A percentile compares a stretch with the other conserved stretches of the same genome.
Conservation (phyloP, 1,140 invertebrate species). For the Odontomachus brunneus region DNA sequence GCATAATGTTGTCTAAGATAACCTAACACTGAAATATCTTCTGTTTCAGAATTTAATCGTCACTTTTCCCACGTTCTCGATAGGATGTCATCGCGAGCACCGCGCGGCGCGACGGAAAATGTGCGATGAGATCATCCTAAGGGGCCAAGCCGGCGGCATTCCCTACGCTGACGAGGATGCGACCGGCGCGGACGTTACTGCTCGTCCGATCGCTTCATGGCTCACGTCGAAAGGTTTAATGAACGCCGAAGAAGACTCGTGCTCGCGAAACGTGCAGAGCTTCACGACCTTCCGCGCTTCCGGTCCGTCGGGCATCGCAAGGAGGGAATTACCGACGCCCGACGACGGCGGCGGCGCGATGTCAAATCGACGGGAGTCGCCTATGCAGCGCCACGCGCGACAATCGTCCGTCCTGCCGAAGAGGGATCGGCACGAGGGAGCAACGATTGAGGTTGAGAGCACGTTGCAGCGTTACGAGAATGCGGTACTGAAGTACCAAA, state of each 20-base stretch:
- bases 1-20: too few relatives aligned
- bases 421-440: conserved; percentile 3
- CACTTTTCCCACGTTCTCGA: not conserved
- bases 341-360: conserved; percentile 23
- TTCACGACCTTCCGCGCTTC: conserved; percentile 56
- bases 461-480: conserved; percentile 59
- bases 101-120: conserved; percentile 51
- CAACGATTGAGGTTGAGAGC: conserved; percentile 29
- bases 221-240: conserved; percentile 54
- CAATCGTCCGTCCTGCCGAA: conserved; percentile 34
- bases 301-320: conserved; percentile 24
- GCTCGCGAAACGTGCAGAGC: conserved; percentile 41
- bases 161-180: conserved; percentile 72
- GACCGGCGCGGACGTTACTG: conserved; percentile 2
- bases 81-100: conserved; percentile 36
- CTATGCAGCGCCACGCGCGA: conserved; percentile 30
- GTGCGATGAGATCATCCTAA: conserved; percentile 71
- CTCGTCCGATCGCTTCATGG: conserved; percentile 40
- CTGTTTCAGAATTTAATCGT: conserved; percentile 34
- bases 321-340: conserved; percentile 1
- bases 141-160: conserved; percentile 60
- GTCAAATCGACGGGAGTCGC: conserved; percentile 38
- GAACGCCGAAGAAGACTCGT: conserved; percentile 55
- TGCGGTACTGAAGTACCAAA: conserved; percentile 61
- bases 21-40: conserved; percentile 24